These are phyloP conservation scores for Rhabdomys pumilio DNA, from an alignment of 2,797 vertebrate genomes.

Conservation along the genomic window DNA sequence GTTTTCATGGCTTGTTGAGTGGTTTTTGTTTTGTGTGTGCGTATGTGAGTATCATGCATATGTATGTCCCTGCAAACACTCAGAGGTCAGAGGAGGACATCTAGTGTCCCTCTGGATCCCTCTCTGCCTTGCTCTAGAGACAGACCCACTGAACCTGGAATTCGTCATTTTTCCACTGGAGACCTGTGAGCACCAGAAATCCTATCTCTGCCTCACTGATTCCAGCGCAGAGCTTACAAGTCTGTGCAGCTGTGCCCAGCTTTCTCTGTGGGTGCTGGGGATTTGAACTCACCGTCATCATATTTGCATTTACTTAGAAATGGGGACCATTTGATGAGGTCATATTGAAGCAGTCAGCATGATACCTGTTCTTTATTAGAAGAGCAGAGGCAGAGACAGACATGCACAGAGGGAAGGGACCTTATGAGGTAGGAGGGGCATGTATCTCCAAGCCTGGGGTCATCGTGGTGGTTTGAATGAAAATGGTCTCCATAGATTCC, in stretches of 20 bases:
- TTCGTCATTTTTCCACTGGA: neutral
- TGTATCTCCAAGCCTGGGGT: neutral
- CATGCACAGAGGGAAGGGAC: neutral
- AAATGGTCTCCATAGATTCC: neutral
- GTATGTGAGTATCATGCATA: neutral
- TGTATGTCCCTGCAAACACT: neutral
- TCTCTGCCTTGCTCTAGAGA: neutral
- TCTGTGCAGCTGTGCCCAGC: neutral
- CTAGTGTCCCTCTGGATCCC: neutral
- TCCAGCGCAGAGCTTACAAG: neutral
- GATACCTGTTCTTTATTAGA: neutral
- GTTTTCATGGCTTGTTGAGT: neutral
- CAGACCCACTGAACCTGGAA: neutral
- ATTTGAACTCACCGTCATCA: neutral
- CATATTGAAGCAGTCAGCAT: neutral
- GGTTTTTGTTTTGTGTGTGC: neutral
- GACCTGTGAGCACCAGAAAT: neutral
- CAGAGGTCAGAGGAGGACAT: neutral
- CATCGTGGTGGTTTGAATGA: neutral
- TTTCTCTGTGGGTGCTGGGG: neutral
- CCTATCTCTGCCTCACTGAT: neutral
- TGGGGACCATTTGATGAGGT: neutral
- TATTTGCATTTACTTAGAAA: neutral
- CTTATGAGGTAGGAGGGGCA: neutral
- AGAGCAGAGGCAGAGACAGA: neutral